Percentiles rank a stretch among this genome's conserved stretches.
Evolutionary conservation across 2,797 vertebrate species (phyloP).

Genomic region (Perodicticus potto): DNA sequence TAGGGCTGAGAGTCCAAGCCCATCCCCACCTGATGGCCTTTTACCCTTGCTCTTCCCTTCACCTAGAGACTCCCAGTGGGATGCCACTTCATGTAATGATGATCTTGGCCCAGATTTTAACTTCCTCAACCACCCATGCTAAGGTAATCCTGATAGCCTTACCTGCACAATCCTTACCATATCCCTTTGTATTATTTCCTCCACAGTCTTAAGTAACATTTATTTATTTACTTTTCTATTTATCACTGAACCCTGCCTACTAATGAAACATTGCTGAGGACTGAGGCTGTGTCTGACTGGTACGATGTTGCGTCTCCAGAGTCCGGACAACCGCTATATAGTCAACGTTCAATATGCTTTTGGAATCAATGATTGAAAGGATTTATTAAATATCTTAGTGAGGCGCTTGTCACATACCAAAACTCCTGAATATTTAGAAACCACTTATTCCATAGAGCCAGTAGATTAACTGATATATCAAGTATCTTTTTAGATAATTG

Average conservation of each 20-base stretch:
- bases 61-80: not conserved
- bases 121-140: not conserved
- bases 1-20: not conserved
- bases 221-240: not conserved
- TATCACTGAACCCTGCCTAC: not conserved
- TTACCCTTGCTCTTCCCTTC: not conserved
- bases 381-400: not conserved
- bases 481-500: not conserved
- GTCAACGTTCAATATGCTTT: not conserved
- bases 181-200: not conserved
- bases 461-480: not conserved
- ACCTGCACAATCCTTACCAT: not conserved
- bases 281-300: not conserved
- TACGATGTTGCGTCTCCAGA: accelerated
- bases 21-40: not conserved
- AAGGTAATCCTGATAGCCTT: not conserved
- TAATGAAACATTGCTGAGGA: not conserved
- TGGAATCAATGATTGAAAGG: not conserved
- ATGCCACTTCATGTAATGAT: not conserved
- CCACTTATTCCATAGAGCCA: not conserved
- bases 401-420: not conserved
- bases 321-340: not conserved
- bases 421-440: conserved; percentile 39
- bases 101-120: not conserved
- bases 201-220: not conserved